Evolutionary conservation across 2,797 vertebrate species (phyloP).

Genomic region (Megalops cyprinoides): DNA sequence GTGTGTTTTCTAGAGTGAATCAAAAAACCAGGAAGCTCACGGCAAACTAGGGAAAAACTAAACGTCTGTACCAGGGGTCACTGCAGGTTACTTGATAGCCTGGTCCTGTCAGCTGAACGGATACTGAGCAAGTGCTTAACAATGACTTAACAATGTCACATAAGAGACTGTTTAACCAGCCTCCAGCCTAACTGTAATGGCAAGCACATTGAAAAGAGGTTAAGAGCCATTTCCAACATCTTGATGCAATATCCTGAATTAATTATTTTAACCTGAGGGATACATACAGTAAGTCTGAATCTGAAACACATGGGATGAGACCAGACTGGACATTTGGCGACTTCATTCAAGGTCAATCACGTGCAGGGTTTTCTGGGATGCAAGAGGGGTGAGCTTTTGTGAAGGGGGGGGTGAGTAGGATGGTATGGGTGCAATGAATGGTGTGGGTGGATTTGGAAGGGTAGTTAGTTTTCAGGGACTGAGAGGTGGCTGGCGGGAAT

Average conservation of each 20-base stretch:
- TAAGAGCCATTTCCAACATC: conserved; percentile 83
- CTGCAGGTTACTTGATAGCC: conserved; percentile 77
- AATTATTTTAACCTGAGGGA: conserved; percentile 83
- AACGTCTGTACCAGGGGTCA: neutral
- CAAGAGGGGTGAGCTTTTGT: neutral
- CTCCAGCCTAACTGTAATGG: conserved; percentile 70
- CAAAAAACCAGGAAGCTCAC: too few species aligned
- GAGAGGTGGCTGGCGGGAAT: neutral
- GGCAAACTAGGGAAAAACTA: too few species aligned
- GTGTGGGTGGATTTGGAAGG: neutral
- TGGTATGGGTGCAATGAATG: neutral
- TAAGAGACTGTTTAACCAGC: conserved; percentile 59
- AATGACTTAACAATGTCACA: neutral
- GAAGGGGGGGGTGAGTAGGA: neutral
- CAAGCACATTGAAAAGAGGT: conserved; percentile 49
- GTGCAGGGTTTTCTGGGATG: neutral
- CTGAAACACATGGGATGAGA: conserved; percentile 70
- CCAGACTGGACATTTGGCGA: conserved; percentile 57
- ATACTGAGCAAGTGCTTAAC: neutral
- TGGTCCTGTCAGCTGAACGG: conserved; percentile 87
- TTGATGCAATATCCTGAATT: conserved; percentile 86
- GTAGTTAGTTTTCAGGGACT: neutral
- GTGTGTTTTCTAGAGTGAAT: too few species aligned
- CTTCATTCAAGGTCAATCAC: conserved; percentile 64
- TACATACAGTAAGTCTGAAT: conserved; percentile 81